phyloP scores from a whole-genome alignment of 1,140 invertebrate species.

The Asobara japonica region DNA sequence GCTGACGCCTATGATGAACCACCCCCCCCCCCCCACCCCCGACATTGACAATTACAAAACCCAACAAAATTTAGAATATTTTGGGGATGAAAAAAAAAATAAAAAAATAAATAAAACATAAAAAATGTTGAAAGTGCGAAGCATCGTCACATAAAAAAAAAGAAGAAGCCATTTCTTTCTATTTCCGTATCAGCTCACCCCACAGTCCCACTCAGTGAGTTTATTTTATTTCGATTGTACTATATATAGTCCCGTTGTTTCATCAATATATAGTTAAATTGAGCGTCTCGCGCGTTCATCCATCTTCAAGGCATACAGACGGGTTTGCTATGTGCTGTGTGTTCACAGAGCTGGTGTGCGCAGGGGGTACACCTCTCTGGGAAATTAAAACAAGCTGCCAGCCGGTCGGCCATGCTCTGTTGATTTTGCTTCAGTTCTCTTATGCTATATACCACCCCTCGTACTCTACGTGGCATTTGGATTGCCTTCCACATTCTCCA shows the following conservation, averaged over 20 bases:
- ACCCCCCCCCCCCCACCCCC: too few species aligned
- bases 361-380: conserved; percentile 40
- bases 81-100: too few species aligned
- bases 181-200: too few species aligned
- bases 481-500: background rate
- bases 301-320: conserved; percentile 35
- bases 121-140: too few species aligned
- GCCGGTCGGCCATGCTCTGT: conserved; percentile 54
- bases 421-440: conserved; percentile 47
- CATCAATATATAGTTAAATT: conserved; percentile 1
- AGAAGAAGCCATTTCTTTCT: too few species aligned
- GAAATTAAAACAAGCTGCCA: conserved; percentile 60
- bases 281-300: conserved; percentile 37
- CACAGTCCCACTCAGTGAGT: too few species aligned
- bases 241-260: background rate
- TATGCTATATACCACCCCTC: background rate
- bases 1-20: too few species aligned
- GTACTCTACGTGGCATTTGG: conserved; percentile 7
- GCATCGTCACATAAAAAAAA: too few species aligned
- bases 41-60: too few species aligned
- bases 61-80: too few species aligned
- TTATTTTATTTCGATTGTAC: background rate
- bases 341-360: conserved; percentile 38
- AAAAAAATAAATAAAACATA: too few species aligned
- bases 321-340: conserved; percentile 16